Conservation (phyloP, 37 sponge, comb jelly and placozoan genomes). For the Mnemiopsis leidyi region DNA sequence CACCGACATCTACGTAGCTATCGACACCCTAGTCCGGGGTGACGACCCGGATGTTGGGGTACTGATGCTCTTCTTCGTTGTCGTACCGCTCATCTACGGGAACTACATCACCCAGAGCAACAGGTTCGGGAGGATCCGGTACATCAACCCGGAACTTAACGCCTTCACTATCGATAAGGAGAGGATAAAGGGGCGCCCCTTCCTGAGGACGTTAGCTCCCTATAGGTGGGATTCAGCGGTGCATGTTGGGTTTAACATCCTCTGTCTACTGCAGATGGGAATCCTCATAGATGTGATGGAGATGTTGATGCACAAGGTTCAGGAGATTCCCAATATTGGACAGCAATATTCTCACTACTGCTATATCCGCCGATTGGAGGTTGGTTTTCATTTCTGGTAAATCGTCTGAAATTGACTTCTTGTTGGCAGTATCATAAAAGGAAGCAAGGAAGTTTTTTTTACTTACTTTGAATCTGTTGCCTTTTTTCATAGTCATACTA, state of each 20-base stretch:
- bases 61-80: conserved; percentile 50
- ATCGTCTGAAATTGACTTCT: no score
- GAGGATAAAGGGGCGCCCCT: background rate
- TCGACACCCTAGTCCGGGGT: background rate
- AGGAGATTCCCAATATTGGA: background rate
- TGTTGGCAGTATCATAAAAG: no score
- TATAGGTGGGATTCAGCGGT: conserved; percentile 6
- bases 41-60: background rate
- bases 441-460: no score
- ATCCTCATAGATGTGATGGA: conserved; percentile 56
- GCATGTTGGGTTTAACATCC: background rate
- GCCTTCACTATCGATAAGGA: background rate
- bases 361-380: conserved; percentile 38
- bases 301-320: conserved; percentile 23
- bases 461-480: no score
- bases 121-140: background rate
- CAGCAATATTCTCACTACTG: conserved; percentile 54
- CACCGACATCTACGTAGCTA: conserved; percentile 26
- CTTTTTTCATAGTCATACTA: no score
- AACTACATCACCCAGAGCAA: conserved; percentile 61
- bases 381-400: background rate
- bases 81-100: conserved; percentile 26
- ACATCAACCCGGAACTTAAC: background rate
- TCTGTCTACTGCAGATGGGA: conserved; percentile 34
- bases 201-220: background rate